Base-by-base conservation (phyloP, 2,888 invertebrate species). In the Deroplatys truncata region DNA sequence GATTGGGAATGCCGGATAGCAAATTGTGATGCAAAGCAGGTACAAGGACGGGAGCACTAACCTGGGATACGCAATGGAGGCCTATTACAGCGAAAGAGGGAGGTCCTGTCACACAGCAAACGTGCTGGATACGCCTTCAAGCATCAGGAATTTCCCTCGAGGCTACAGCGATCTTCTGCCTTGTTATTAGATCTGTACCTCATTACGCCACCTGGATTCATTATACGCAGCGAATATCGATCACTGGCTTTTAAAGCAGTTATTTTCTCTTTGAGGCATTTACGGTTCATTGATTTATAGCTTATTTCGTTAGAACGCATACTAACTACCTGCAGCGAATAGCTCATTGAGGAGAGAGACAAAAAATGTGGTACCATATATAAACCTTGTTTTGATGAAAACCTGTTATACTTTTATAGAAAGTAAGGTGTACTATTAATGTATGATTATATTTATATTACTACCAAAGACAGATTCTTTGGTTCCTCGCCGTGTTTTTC, bases 1-100 rank as follows among this genome's bases (percentile, higher is more conserved):
- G 85, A 85, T 85, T 25, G 85, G n/a, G 35, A 28, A 85, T 72
- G 56, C 20, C 56, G 49, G 85, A 43, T 43, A 85, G 85, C 16
- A 85, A 85, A 85, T 85, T 85, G 85, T 85, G n/a, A 85, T 85
- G 85, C 85, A 43, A 85, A 85, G 49, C 85, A 85, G 85, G 56
- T 72, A 72, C 20, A 72, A 72, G 20, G 56, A 72, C 56, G 56
- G 56, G 56, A 72, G 56, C 56, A 72, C 56, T 72, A 72, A 72
- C 56, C 56, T 72, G 56, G 56, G 56, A 72, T 72, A 72, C 56
- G 56, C 56, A 72, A 72, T 20, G 56, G 15, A 72, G 56, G 25
- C 56, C 56, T 72, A 72, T 72, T 72, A 72, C 56, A 72, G 56
- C 5, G 56, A 72, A 72, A 72, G 56, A 72, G 56, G 56, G 56